Evolutionary conservation across 2,113 vertebrate species (phyloP), one percentile per base, ranked within the genome.

Genomic region (Hymenochirus boettgeri): DNA sequence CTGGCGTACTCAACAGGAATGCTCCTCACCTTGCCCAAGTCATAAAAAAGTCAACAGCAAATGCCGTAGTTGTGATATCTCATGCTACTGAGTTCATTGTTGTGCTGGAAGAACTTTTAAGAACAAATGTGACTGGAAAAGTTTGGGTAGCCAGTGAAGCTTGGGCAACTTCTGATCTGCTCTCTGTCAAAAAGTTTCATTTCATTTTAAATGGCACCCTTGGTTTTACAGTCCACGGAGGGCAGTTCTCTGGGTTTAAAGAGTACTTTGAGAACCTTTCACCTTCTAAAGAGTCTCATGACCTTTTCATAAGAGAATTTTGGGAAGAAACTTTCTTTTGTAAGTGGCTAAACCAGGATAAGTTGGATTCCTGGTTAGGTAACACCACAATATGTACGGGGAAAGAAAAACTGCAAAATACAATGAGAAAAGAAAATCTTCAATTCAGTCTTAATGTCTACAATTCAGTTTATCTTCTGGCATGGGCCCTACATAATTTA

Each of bases 21-120:
- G 53, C n/a, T 2, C 13, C 9, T 1, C 0, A 31, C 11, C 12
- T 51, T 2, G 15, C 63, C 6, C 21, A 37, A 3, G 64, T 22
- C 12, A 72, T 73, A 53, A 54, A 45, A 6, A 25, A 2, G 12
- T 52, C 63, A 21, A 67, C 72, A 0, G 70, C 67, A 42, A 75
- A 42, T 1, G 37, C 19, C 12, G 27, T 75, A 2, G 35, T 71
- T n/a, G 55, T 66, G 10, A 42, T 64, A n/a, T 46, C 62, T 7
- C 37, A 50, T 3, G 62, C 54, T 23, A 9, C n/a, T 1, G 23
- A 55, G 21, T 18, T 64, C 15, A 13, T 45, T 2, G 37, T 51
- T 46, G 23, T 64, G 19, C n/a, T 54, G 18, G n/a, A 45, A 13
- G 62, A 55, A 18, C 42, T 64, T 35, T 4, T 23, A 7, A 31